Base-by-base conservation (phyloP, 2,113 vertebrate genomes). In the Choloepus hoffmanni region DNA sequence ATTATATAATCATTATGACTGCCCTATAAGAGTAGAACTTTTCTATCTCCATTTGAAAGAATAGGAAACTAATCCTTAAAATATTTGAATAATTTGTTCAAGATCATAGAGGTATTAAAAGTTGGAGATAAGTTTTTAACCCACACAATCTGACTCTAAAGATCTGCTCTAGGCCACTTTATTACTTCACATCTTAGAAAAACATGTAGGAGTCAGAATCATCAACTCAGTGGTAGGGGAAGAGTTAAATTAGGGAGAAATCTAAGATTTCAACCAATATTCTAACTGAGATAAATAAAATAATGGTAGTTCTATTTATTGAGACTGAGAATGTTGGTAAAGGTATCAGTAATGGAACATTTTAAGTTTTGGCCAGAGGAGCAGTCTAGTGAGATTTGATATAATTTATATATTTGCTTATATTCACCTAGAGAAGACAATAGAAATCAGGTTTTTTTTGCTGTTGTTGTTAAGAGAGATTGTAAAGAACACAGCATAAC, bases 41-140 rank as follows among this genome's bases (percentile, higher is more conserved):
- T 83, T 95, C 95, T 87, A 72, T 86, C 58, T 95, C 70, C 14
- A 74, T 73, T 94, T 89, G 33, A 68, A 92, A 72, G 26, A 79
- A 85, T n/a, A 84, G 4, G 4, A 93, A 81, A 65, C 55, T 63
- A 55, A 36, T 85, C 15, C 12, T 93, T 62, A 67, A 72, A 43
- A 78, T 67, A 14, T 58, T 83, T 89, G 14, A 60, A 1, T 43
- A 77, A 81, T 8, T 82, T 78, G 23, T 60, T 88, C 23, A 91
- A 95, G 60, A 86, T 36, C 28, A 53, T 21, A 70, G 15, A 67
- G 14, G 40, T 60, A 60, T 12, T 83, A 53, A 92, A 89, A 62
- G 5, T 13, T 94, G 23, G 12, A 92, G 6, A 62, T 90, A 19
- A 24, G 45, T 72, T 94, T 94, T 92, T 73, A 89, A 24, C 0